Evolutionary conservation across 2,888 invertebrate genomes (phyloP).

Genomic region (Mellilla xanthometata): DNA sequence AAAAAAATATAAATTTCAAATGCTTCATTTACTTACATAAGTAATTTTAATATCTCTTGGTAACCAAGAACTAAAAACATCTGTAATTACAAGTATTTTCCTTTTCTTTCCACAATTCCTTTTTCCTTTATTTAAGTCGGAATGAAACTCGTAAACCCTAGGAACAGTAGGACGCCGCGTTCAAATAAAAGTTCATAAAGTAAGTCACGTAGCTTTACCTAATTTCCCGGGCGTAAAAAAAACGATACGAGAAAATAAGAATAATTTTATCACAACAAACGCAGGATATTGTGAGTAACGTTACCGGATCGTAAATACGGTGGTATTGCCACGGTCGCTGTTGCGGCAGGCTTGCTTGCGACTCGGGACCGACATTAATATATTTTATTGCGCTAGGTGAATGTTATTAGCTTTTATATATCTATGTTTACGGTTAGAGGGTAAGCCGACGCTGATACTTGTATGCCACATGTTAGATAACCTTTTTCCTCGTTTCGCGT

Average conservation of each 20-base stretch:
- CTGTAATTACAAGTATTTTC: no score
- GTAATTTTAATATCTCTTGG: no score
- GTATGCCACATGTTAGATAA: constrained; percentile 17
- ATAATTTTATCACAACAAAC: constrained; percentile 26
- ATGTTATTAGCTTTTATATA: constrained; percentile 60
- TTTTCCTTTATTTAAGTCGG: background rate
- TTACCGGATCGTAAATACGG: constrained; percentile 28
- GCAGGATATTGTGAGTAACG: constrained; percentile 24
- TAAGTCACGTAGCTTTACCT: constrained; percentile 15
- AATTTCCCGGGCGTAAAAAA: constrained; percentile 22
- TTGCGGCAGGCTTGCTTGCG: constrained; percentile 33
- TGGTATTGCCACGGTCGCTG: constrained; percentile 19
- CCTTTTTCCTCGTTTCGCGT: no score
- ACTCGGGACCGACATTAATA: constrained; percentile 54
- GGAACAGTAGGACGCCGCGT: background rate
- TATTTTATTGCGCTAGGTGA: constrained; percentile 56
- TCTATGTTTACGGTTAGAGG: constrained; percentile 45
- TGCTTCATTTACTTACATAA: no score
- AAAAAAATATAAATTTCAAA: no score
- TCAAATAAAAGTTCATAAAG: constrained; percentile 17
- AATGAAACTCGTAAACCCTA: background rate
- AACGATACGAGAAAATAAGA: constrained; percentile 23
- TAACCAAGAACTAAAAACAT: no score
- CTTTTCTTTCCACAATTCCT: no score
- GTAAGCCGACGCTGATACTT: constrained; percentile 29